Percentiles rank a stretch among this genome's conserved stretches.
These are phyloP conservation scores for Tichodroma muraria DNA, from an alignment of 2,113 vertebrate genomes.

Conservation along the genomic window DNA sequence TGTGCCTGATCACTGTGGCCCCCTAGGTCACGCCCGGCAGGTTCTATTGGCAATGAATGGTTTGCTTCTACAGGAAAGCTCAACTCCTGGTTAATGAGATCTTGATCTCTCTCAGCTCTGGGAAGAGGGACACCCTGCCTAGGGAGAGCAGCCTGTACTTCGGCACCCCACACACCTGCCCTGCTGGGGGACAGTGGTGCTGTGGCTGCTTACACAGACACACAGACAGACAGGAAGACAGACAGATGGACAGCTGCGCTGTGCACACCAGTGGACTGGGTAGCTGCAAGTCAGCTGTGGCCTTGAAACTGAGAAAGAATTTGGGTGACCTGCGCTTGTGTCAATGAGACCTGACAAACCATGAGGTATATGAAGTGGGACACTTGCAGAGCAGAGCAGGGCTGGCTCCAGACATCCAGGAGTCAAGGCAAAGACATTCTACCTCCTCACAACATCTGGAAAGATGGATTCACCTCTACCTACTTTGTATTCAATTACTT, in stretches of 20 bases:
- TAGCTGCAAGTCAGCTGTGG: background rate
- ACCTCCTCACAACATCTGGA: background rate
- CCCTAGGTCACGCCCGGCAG: rapidly evolving
- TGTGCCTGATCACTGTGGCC: background rate
- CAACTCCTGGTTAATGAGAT: background rate
- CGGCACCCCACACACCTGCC: rapidly evolving
- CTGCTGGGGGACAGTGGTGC: background rate
- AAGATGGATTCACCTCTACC: background rate
- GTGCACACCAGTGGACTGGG: no score
- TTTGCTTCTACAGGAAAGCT: background rate
- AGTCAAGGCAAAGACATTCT: background rate
- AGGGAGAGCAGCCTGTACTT: background rate
- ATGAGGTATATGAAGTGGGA: background rate
- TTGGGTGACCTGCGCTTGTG: background rate
- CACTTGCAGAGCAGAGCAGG: background rate
- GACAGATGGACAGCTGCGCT: background rate
- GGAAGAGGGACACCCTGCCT: background rate
- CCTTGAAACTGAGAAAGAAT: background rate
- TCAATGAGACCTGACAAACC: background rate
- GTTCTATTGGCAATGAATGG: background rate
- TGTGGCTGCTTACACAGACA: background rate
- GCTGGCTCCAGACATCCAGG: background rate
- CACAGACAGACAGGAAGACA: background rate
- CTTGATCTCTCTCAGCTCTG: background rate
- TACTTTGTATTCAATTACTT: background rate